A percentile compares a stretch with the other conserved stretches of the same genome.
Conservation (phyloP, 2,888 invertebrate genomes). For the Ophion costatus region DNA sequence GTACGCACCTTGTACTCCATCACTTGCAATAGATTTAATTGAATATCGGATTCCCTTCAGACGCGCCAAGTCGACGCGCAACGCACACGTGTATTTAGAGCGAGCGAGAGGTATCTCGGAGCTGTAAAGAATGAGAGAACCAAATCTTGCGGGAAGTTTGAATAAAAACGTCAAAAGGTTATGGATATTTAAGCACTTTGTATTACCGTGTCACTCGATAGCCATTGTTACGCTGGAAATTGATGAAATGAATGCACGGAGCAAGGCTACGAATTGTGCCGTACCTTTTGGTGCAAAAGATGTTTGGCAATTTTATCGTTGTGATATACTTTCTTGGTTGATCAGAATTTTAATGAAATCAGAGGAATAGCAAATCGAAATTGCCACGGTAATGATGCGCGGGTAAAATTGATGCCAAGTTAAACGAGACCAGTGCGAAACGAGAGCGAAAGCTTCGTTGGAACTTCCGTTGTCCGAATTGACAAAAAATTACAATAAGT, state of each 20-base stretch:
- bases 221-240: conserved; percentile 21
- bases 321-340: no score
- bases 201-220: conserved; percentile 41
- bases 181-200: conserved; percentile 40
- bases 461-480: no score
- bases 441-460: no score
- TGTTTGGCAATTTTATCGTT: no score
- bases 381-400: no score
- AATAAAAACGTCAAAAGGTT: conserved; percentile 24
- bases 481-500: no score
- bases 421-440: no score
- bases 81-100: background rate
- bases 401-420: no score
- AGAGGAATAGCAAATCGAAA: no score
- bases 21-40: conserved; percentile 1
- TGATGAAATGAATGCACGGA: background rate
- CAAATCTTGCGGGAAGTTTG: background rate
- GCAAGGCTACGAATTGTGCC: background rate
- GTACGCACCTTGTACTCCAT: conserved; percentile 18
- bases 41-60: conserved; percentile 19
- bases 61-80: conserved; percentile 2
- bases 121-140: conserved; percentile 6
- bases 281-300: no score
- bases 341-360: no score
- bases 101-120: background rate